Base-by-base conservation (phyloP, 2,797 vertebrate species). In the Calcarius lapponicus region DNA sequence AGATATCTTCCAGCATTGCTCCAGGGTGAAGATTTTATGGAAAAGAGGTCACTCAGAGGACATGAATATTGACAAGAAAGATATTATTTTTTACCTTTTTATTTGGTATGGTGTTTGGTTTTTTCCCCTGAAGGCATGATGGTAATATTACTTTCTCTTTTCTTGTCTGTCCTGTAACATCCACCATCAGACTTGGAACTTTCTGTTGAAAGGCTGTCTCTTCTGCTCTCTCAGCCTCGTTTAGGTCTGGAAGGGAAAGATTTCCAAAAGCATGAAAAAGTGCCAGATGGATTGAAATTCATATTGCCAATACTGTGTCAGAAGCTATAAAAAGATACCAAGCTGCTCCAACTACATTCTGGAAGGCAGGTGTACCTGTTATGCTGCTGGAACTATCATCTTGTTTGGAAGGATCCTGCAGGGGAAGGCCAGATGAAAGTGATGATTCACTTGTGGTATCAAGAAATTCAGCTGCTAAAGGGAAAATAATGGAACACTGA, bases 111-210 rank as follows among this genome's bases (percentile, higher is more conserved):
- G 96, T 97, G 69, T 64, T 90, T 66, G 98, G 97, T 89, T 98
- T 98, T 79, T 95, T 95, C 50, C 96, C 19, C 57, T 97, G 97
- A 96, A 99, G 92, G 26, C 96, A 98, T 40, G 83, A 26, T 1
- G 99, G 98, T 7, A 99, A 94, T 89, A 82, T 96, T 91, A 99
- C 98, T 96, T 97, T 98, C 57, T 96, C 96, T 96, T 97, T 98
- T 75, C 98, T 97, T 40, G 96, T 97, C 48, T 97, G 97, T 91
- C 98, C 98, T 14, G 96, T 96, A 76, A 96, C 98, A 87, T 99
- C 98, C 74, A 98, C 69, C n/a, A 97, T 91, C 92, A 98, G 78
- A 57, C 88, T 95, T 60, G 32, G 95, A 66, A 82, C 62, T 67
- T 79, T 87, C 67, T 10, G n/a, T 80, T 86, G 83, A 86, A 97